Evolutionary conservation across 92 coral and sea anemone genomes (phyloP).

Genomic region (Heliopora coerulea): DNA sequence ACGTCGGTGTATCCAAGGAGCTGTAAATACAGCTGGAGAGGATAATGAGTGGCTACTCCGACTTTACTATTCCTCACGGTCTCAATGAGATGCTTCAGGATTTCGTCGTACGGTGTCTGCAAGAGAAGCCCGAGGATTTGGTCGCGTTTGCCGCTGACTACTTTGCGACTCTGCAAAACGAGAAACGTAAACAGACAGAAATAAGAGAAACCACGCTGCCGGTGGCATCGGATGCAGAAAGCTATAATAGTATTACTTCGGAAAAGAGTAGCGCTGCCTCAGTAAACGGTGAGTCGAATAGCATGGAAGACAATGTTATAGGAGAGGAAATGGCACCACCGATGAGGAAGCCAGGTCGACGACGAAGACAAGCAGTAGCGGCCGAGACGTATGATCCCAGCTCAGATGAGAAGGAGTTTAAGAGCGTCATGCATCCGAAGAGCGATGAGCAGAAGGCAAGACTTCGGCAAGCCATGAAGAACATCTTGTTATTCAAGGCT

Average conservation of each 20-base stretch:
- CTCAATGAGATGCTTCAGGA: slow-evolving; percentile 86
- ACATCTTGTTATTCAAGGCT: slow-evolving; percentile 80
- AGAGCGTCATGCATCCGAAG: slow-evolving; percentile 83
- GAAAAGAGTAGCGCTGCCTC: slow-evolving; percentile 50
- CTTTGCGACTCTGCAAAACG: slow-evolving; percentile 67
- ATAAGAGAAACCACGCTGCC: slow-evolving; percentile 13
- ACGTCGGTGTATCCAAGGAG: not conserved
- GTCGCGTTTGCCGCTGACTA: slow-evolving; percentile 97
- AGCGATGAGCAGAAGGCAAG: slow-evolving; percentile 77
- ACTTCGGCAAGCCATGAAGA: slow-evolving; percentile 77
- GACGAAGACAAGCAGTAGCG: slow-evolving; percentile 86
- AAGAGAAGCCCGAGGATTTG: slow-evolving; percentile 90
- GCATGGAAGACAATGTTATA: slow-evolving; percentile 46
- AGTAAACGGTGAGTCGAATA: slow-evolving; percentile 11
- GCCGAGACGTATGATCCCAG: slow-evolving; percentile 95
- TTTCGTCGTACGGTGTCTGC: slow-evolving; percentile 94
- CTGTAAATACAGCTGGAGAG: slow-evolving; percentile 33
- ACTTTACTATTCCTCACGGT: slow-evolving; percentile 69
- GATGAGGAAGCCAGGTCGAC: slow-evolving; percentile 67
- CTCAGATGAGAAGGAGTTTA: slow-evolving; percentile 61
- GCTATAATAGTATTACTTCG: not conserved
- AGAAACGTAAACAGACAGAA: slow-evolving; percentile 45
- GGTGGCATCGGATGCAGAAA: not conserved
- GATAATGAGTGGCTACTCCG: slow-evolving; percentile 35
- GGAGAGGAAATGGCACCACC: slow-evolving; percentile 76